Evolutionary conservation across 2,113 vertebrate genomes (phyloP).

Genomic region (Pogonocichla stellata): DNA sequence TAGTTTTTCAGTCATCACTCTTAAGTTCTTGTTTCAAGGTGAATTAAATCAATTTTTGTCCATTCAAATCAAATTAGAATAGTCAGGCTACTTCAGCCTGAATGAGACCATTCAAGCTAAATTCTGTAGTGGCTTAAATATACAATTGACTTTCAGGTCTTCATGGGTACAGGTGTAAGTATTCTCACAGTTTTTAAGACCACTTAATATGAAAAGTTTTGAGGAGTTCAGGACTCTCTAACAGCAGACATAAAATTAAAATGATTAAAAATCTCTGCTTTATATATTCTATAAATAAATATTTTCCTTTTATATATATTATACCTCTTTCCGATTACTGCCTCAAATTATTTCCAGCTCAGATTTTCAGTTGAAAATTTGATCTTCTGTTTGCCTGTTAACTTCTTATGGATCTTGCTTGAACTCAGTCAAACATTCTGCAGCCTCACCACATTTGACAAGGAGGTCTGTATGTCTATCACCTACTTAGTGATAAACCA

Average conservation of each 20-base stretch:
- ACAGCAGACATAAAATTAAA: neutral
- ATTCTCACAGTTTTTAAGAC: neutral
- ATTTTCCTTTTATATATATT: neutral
- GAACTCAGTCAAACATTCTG: neutral
- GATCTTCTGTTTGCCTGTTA: neutral
- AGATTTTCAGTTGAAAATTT: neutral
- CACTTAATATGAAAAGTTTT: neutral
- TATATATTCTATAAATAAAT: neutral
- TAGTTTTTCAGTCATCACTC: neutral
- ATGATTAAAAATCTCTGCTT: neutral
- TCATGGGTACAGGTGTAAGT: neutral
- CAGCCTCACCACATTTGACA: neutral
- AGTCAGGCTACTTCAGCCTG: neutral
- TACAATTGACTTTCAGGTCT: neutral
- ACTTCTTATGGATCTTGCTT: neutral
- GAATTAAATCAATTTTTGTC: neutral
- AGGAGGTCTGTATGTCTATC: neutral
- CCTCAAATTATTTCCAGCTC: neutral
- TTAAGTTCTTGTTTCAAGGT: neutral
- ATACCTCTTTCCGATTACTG: neutral
- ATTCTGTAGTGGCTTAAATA: neutral
- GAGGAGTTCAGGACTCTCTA: neutral
- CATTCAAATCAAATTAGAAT: neutral
- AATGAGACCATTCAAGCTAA: neutral
- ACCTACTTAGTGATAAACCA: neutral